Evolutionary conservation across 1,140 invertebrate genomes (phyloP).

Genomic region (Sitobion miscanthi): DNA sequence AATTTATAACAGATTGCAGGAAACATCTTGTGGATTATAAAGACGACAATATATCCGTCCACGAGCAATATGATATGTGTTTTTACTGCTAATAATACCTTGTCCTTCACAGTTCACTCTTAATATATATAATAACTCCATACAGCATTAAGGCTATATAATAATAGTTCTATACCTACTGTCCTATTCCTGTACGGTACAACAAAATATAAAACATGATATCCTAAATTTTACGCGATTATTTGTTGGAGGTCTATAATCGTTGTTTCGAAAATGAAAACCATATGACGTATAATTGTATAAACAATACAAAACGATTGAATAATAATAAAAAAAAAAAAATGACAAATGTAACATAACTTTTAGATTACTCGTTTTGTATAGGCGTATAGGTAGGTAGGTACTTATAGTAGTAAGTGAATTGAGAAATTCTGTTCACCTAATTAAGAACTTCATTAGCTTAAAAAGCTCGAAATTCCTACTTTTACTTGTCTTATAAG

Average conservation of each 20-base stretch:
- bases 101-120: background rate
- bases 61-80: background rate
- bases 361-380: background rate
- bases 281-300: background rate
- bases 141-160: background rate
- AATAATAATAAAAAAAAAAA: background rate
- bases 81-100: background rate
- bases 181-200: background rate
- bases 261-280: background rate
- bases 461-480: background rate
- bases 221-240: background rate
- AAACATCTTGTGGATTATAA: conserved; percentile 19
- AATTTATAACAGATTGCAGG: background rate
- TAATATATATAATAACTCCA: background rate
- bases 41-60: conserved; percentile 22
- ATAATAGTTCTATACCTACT: background rate
- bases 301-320: background rate
- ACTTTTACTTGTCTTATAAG: background rate
- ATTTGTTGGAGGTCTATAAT: background rate
- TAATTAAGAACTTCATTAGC: background rate
- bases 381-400: background rate
- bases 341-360: background rate
- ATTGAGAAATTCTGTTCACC: background rate
- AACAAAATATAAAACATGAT: background rate
- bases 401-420: background rate